Evolutionary conservation across 2,797 vertebrate species (phyloP), one percentile per base, ranked within the genome.

Genomic region (Synanceia verrucosa): DNA sequence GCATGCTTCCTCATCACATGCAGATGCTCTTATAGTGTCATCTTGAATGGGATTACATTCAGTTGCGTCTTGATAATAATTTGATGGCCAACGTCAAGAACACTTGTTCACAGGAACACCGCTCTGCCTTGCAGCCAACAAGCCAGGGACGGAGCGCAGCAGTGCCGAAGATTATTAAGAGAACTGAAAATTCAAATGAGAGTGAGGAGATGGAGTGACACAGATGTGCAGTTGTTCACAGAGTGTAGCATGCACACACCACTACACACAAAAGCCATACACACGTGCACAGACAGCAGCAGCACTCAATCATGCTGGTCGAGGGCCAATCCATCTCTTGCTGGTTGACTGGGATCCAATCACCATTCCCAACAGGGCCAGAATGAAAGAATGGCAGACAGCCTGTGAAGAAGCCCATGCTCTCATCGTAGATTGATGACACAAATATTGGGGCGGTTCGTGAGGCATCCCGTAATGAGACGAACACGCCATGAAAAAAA

Each of bases 291-390:
- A 82, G 53, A 82, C 82, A 75, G 79, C 77, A 57, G 81, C 21
- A 36, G 65, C 83, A 76, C 89, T 92, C 86, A 77, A 90, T 92
- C 87, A 89, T 87, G 70, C 73, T 69, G 59, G 83, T 85, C 26
- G 51, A 82, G 83, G 61, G 82, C 84, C 89, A 81, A 91, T 91
- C 87, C 88, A 91, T 92, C 89, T 87, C 87, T 79, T 71, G 85
- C 85, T 84, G 90, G 84, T 91, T 89, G 89, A 91, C 87, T 91
- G 82, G 88, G 87, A 91, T 91, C 89, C 90, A 92, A 91, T 93
- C 89, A 89, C 88, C 87, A 88, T 84, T 88, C 89, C 89, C 90
- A 89, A 87, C 83, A 78, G 89, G 85, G 79, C 86, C 82, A 70
- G 80, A 82, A 91, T 85, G 76, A 91, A 89, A 89, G 88, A 89